A percentile compares a stretch with the other conserved stretches of the same genome.
phyloP scores from a whole-genome alignment of 2,888 invertebrate species.

The Iselma pallidipennis region DNA sequence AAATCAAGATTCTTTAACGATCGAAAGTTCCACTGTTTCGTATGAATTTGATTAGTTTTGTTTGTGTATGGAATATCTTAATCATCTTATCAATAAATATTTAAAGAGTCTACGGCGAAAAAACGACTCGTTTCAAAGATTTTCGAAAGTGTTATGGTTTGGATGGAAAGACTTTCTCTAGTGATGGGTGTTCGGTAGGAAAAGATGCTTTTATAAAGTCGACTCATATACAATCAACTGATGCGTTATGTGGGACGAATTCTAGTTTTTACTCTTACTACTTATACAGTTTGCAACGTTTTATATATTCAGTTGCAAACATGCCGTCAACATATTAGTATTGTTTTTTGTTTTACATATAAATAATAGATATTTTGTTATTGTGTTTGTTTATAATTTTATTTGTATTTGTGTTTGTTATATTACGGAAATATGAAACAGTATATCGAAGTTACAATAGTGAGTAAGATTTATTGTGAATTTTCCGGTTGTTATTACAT shows the following conservation, averaged over 20 bases:
- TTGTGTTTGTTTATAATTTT: background rate
- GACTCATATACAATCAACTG: slow-evolving; percentile 23
- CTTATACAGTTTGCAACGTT: slow-evolving; percentile 17
- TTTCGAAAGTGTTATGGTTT: slow-evolving; percentile 21
- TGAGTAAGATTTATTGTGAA: background rate
- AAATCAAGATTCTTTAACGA: background rate
- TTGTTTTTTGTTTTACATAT: too few relatives aligned
- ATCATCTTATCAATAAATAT: slow-evolving; percentile 11
- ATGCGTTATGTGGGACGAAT: slow-evolving; percentile 29
- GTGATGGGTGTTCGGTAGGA: slow-evolving; percentile 22
- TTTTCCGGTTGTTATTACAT: background rate
- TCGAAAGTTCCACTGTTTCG: slow-evolving; percentile 13
- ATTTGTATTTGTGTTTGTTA: background rate
- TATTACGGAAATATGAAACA: background rate
- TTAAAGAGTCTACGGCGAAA: background rate
- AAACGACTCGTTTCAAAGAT: slow-evolving; percentile 8
- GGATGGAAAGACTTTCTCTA: slow-evolving; percentile 22
- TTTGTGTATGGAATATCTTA: background rate
- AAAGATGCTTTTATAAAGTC: slow-evolving; percentile 19
- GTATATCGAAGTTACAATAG: background rate
- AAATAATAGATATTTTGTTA: background rate
- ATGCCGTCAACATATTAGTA: background rate
- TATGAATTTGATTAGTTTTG: too few relatives aligned
- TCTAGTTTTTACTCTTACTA: slow-evolving; percentile 28
- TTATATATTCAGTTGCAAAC: background rate